A percentile compares a stretch with the other conserved stretches of the same genome.
Conservation (phyloP, 1,140 invertebrate genomes). For the Chironomus tepperi region DNA sequence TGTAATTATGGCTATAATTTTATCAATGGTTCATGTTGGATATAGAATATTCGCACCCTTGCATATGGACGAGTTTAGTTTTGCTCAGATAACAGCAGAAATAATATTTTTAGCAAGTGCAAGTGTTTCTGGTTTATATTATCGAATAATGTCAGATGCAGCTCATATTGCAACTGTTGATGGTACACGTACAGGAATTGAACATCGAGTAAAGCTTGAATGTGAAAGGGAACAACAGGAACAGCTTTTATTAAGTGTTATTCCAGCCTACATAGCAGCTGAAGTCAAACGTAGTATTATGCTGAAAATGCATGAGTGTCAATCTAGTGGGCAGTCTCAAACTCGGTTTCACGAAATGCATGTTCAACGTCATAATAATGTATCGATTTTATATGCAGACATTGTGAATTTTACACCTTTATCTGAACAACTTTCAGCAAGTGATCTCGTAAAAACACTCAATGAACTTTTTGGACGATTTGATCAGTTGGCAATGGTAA, state of each 20-base stretch:
- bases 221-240: slow-evolving; percentile 89
- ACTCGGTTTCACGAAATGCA: slow-evolving; percentile 93
- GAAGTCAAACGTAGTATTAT: slow-evolving; percentile 89
- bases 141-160: slow-evolving; percentile 73
- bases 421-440: slow-evolving; percentile 84
- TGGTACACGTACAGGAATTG: slow-evolving; percentile 80
- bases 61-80: slow-evolving; percentile 24
- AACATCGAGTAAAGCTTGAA: slow-evolving; percentile 84
- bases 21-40: slow-evolving; percentile 50
- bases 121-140: slow-evolving; percentile 73
- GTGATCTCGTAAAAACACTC: slow-evolving; percentile 87
- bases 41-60: slow-evolving; percentile 27
- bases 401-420: slow-evolving; percentile 97
- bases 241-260: slow-evolving; percentile 81
- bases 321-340: slow-evolving; percentile 54
- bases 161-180: slow-evolving; percentile 78
- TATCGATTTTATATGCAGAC: slow-evolving; percentile 95
- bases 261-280: slow-evolving; percentile 85
- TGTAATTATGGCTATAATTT: slow-evolving; percentile 46
- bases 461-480: slow-evolving; percentile 96
- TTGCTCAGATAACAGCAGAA: slow-evolving; percentile 62
- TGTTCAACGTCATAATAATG: slow-evolving; percentile 94
- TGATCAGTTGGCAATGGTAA: slow-evolving; percentile 90
- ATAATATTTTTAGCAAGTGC: slow-evolving; percentile 64
- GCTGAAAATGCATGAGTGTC: slow-evolving; percentile 84